A percentile compares a stretch with the other conserved stretches of the same genome.
phyloP scores from a whole-genome alignment of 2,888 invertebrate genomes.

The Nephrotoma flavescens region DNA sequence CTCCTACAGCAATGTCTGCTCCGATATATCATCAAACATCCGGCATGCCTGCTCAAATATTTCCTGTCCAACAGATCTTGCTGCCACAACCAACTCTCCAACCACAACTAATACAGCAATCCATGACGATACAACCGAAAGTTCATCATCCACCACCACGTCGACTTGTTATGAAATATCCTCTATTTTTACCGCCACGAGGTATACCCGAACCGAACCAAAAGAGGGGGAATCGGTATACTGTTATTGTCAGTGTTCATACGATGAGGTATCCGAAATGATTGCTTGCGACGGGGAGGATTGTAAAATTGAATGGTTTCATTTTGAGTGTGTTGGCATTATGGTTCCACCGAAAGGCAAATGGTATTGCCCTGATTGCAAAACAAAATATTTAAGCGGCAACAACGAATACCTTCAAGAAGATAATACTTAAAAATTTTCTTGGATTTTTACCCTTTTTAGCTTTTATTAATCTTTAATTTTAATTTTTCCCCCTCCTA shows the following conservation, averaged over 20 bases:
- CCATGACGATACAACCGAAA: neutral
- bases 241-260: constrained; percentile 82
- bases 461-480: neutral
- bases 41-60: neutral
- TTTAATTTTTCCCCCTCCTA: neutral
- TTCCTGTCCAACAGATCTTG: neutral
- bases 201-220: constrained; percentile 27
- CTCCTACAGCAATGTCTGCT: neutral
- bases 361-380: constrained; percentile 95
- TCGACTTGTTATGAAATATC: neutral
- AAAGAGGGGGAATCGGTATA: constrained; percentile 58
- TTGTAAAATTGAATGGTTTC: constrained; percentile 96
- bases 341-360: constrained; percentile 93
- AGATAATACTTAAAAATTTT: constrained; percentile 1
- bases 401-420: neutral
- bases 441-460: neutral
- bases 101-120: neutral
- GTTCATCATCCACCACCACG: neutral
- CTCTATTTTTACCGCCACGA: constrained; percentile 25
- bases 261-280: constrained; percentile 88
- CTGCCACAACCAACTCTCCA: constrained; percentile 17
- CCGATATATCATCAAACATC: neutral
- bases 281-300: constrained; percentile 81
- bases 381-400: constrained; percentile 33
- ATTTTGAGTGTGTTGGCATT: constrained; percentile 95